Conservation (phyloP, 2,797 vertebrate genomes). For the Oreochromis grahami region DNA sequence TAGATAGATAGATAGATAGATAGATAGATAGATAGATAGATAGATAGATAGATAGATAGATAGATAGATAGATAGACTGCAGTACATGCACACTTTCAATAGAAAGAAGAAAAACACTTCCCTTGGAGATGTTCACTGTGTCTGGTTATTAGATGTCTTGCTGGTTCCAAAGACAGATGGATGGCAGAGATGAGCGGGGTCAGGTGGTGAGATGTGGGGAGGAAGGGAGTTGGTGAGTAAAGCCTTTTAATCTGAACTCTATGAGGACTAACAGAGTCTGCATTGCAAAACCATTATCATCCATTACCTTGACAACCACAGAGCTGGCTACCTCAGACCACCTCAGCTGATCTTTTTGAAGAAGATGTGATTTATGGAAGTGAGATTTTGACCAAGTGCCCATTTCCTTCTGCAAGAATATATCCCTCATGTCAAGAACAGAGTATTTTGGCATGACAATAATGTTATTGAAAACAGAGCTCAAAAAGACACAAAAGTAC, state of each 20-base stretch:
- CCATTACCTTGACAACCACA: conserved; percentile 48
- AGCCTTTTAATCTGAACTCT: conserved; percentile 35
- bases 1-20: accelerated
- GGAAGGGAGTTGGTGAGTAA: background rate
- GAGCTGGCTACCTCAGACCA: background rate
- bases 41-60: too few species aligned
- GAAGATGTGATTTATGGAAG: background rate
- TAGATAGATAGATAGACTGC: accelerated
- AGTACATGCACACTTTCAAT: background rate
- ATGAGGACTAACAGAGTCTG: conserved; percentile 1
- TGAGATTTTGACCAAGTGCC: background rate
- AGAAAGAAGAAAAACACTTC: background rate
- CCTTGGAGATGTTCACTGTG: background rate
- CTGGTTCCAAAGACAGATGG: conserved; percentile 21
- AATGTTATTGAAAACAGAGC: accelerated
- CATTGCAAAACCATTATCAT: conserved; percentile 33
- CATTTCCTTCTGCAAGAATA: background rate
- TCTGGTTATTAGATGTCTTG: conserved; percentile 15
- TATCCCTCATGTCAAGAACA: background rate
- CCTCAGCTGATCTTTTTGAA: conserved; percentile 9
- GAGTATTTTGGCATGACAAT: background rate
- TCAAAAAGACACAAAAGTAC: background rate
- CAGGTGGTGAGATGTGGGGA: background rate
- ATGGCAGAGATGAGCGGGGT: background rate
- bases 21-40: too few species aligned